A percentile compares a stretch with the other conserved stretches of the same genome.
Conservation (phyloP, 2,888 invertebrate species). For the Atrina japonica region DNA sequence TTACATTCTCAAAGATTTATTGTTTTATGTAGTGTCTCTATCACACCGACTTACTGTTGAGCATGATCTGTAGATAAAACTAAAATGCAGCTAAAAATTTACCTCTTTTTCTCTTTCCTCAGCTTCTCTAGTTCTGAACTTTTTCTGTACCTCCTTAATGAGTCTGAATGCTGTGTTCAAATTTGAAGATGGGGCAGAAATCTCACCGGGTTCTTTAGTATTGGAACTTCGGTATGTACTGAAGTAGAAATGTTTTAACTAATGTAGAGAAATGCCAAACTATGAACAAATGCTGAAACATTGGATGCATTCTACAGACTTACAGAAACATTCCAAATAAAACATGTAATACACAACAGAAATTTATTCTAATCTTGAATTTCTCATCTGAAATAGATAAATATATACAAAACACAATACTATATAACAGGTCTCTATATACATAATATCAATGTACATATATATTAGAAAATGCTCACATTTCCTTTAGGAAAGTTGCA, state of each 20-base stretch:
- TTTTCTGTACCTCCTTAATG: slow-evolving; percentile 99
- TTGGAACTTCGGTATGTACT: slow-evolving; percentile 97
- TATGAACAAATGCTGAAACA: background rate
- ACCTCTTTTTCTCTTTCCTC: slow-evolving; percentile 99
- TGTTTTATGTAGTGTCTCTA: no score
- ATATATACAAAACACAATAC: no score
- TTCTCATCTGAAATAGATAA: no score
- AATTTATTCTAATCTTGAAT: no score
- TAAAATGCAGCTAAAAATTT: background rate
- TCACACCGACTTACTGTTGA: no score
- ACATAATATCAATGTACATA: no score
- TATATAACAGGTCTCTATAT: no score
- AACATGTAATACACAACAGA: no score
- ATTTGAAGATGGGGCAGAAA: slow-evolving; percentile 96
- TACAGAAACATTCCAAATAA: no score
- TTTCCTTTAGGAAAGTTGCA: slow-evolving; percentile 98
- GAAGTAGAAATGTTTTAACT: slow-evolving; percentile 38
- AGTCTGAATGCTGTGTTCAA: slow-evolving; percentile 97
- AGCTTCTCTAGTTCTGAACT: slow-evolving; percentile 98
- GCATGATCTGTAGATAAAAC: no score
- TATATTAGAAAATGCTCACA: slow-evolving; percentile 85
- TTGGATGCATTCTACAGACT: no score
- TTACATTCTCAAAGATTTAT: no score
- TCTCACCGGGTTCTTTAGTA: slow-evolving; percentile 98
- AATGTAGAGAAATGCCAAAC: background rate